Base-by-base conservation (phyloP, 2,888 invertebrate genomes). In the Acanthopleura granulata region DNA sequence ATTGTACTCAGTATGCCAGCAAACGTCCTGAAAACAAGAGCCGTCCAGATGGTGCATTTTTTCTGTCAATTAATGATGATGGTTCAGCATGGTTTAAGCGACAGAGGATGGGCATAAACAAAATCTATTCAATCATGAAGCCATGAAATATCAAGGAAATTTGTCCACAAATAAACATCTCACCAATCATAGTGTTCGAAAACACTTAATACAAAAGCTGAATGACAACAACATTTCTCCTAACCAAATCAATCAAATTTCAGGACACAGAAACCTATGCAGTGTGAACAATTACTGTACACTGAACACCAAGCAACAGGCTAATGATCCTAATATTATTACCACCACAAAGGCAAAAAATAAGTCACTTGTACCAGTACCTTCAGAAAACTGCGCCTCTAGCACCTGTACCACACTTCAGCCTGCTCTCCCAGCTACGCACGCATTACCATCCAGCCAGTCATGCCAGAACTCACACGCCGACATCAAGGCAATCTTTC, bases 191-290 rank as follows among this genome's bases (percentile, higher is more conserved):
- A 62, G 62, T 49, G 62, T 72, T n/a, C 29, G 72, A 29, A 75
- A 75, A 72, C 57, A 75, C 62, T 30, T 75, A 12, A 62, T 73
- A 18, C 75, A 73, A 30, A 75, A 62, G 66, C 49, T 73, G 22
- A 69, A 66, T 57, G 75, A 73, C 40, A 30, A 30, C 27, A 50
- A 69, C 61, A 50, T 71, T 25, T 49, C 72, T 3, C 49, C 75
- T 40, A 71, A 40, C 15, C 72, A 75, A 25, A 75, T 75, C 27
- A 75, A 72, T 29, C 75, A 72, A 25, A 75, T 75, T 14, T 50
- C 62, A 18, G 62, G 62, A n/a, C 72, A 72, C 62, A 75, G 62
- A 62, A 72, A 75, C 51, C n/a, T 72, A 51, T 27, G 72, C 29
- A 62, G 72, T 49, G 69, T 75, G 16, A 75, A 72, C 50, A 72